Base-by-base conservation (phyloP, 2,888 invertebrate genomes). In the Eupeodes latifasciatus region DNA sequence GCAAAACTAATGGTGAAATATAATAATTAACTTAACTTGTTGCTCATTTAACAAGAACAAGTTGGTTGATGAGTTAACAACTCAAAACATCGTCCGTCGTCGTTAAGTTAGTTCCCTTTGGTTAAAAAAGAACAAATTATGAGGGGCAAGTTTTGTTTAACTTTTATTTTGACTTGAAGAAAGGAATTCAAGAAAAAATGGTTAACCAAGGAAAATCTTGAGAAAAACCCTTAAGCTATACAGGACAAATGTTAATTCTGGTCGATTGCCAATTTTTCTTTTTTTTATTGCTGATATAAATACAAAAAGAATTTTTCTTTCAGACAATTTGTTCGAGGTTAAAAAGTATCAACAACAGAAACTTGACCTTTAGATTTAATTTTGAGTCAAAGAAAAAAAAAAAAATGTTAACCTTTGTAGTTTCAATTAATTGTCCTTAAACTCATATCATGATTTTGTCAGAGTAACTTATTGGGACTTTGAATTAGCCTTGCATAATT, bases 231-330 rank as follows among this genome's bases (percentile, higher is more conserved):
- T 16, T 11, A 61, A 44, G 59, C 44, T 19, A 19, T 51, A 36
- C 51, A 16, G 12, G 64, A 57, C 64, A 51, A 72, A 53, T 55
- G 57, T 49, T 62, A 79, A 69, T 61, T 27, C 69, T 84, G 84
- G 79, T 19, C 49, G 75, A 69, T 55, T 69, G 84, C 84, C 84
- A 84, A 74, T 79, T 79, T 57, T 5, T 6, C n/a, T n/a, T 34
- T 79, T 81, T 81, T 49, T 6, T 6, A 11, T 67, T 47, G 61
- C 40, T 40, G 27, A 27, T 27, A 27, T 27, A 27, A 27, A 27
- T 27, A 27, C 27, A 27, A 27, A 27, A 27, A 27, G 27, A 27
- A 27, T 27, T 27, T 3, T 27, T 27, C 27, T 27, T 27, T 27
- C 27, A 27, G 27, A 27, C 27, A 27, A 27, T 2, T 27, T 27